Conservation (phyloP, 2,113 vertebrate species). For the Hylia prasina region DNA sequence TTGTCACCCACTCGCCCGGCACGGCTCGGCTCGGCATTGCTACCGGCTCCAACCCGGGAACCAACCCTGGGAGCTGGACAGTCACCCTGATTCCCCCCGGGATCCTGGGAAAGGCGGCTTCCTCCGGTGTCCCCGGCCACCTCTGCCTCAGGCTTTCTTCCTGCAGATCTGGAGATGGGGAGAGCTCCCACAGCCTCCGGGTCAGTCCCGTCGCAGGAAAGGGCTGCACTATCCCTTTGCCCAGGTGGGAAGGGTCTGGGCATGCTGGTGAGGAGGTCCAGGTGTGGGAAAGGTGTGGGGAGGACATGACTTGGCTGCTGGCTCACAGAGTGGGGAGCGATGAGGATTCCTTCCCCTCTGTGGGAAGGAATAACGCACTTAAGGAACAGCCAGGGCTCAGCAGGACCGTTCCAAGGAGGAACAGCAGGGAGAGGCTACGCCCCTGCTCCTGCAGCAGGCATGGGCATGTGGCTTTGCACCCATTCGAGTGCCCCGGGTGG, state of each 20-base stretch:
- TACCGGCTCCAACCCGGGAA: no score
- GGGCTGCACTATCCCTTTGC: not conserved
- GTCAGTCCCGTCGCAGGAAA: not conserved
- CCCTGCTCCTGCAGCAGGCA: not conserved
- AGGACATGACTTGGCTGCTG: not conserved
- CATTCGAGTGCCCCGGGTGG: not conserved
- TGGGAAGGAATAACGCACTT: not conserved
- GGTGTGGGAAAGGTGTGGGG: not conserved
- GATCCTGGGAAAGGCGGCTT: not conserved
- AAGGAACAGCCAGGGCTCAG: not conserved
- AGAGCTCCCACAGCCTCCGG: not conserved
- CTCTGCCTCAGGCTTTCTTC: not conserved
- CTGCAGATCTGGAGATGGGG: not conserved
- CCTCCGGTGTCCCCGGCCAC: no score
- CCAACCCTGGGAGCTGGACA: not conserved
- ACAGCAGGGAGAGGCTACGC: not conserved
- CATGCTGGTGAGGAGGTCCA: not conserved
- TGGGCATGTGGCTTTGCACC: not conserved
- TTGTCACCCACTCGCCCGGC: not conserved
- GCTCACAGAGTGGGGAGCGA: not conserved
- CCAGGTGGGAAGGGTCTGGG: not conserved
- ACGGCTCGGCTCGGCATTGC: not conserved
- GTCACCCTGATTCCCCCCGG: not conserved
- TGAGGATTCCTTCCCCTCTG: no score
- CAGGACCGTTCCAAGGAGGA: rapidly evolving